phyloP scores from a whole-genome alignment of 35 echinoderm and acorn worm genomes.

The Holothuria glaberrima region DNA sequence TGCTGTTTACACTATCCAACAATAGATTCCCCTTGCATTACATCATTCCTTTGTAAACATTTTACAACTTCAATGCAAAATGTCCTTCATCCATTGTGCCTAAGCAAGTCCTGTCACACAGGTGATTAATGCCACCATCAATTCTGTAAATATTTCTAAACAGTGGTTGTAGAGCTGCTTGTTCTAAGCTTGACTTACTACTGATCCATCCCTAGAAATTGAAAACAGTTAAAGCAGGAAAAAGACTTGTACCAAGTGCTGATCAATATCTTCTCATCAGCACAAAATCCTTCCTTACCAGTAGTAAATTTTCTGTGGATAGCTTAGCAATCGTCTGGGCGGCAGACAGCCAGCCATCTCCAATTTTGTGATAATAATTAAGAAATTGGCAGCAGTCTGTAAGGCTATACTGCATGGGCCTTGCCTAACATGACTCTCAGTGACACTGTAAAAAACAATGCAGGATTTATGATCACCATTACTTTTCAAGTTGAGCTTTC shows the following conservation, averaged over 20 bases:
- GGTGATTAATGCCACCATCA: too few relatives aligned
- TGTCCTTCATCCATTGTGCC: too few relatives aligned
- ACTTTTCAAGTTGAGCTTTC: constrained; percentile 8
- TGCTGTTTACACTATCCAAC: too few relatives aligned
- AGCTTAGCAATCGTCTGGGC: constrained; percentile 1
- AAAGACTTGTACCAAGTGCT: background rate
- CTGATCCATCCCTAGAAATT: too few relatives aligned
- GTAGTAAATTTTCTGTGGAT: constrained; percentile 15
- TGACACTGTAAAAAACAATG: background rate
- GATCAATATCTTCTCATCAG: background rate
- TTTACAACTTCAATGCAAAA: too few relatives aligned
- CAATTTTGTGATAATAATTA: constrained; percentile 19
- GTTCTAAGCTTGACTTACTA: too few relatives aligned
- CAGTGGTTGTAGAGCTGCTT: too few relatives aligned
- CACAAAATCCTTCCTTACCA: background rate
- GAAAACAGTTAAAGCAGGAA: background rate
- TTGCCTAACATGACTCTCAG: background rate
- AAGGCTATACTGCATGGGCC: background rate
- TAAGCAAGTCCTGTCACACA: too few relatives aligned
- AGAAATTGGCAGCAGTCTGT: constrained; percentile 28
- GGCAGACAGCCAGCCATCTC: constrained; percentile 1
- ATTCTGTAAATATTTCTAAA: too few relatives aligned
- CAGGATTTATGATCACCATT: constrained; percentile 27
- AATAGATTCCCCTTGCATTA: too few relatives aligned
- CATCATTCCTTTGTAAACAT: too few relatives aligned